Conservation (phyloP, 1,140 invertebrate species). For the Proctacanthus coquilletti region DNA sequence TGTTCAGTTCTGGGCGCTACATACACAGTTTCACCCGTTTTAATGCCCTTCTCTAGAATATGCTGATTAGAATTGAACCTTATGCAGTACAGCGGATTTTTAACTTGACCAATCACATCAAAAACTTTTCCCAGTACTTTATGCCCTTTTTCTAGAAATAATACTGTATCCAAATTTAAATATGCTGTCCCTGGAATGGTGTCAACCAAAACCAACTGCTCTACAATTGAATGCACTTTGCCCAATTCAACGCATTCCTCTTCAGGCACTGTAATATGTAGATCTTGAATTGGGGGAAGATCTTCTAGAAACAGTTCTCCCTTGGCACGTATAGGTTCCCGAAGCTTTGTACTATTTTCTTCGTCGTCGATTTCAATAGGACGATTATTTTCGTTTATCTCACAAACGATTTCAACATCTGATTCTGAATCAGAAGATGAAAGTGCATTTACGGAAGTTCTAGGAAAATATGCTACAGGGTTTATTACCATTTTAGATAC, state of each 20-base stretch:
- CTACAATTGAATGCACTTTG: slow-evolving; percentile 51
- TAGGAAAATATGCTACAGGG: no score
- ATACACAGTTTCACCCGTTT: slow-evolving; percentile 53
- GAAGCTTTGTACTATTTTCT: slow-evolving; percentile 7
- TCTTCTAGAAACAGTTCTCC: slow-evolving; percentile 39
- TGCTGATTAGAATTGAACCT: slow-evolving; percentile 66
- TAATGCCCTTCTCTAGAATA: slow-evolving; percentile 46
- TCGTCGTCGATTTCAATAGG: slow-evolving; percentile 20
- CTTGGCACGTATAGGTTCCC: slow-evolving; percentile 16
- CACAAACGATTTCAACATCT: no score
- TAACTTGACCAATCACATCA: slow-evolving; percentile 76
- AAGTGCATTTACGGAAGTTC: no score
- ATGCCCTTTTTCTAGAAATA: slow-evolving; percentile 61
- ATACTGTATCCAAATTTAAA: slow-evolving; percentile 66
- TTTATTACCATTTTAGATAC: no score
- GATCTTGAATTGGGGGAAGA: slow-evolving; percentile 68
- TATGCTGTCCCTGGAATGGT: slow-evolving; percentile 50
- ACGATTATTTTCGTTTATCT: no score
- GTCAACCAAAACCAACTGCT: slow-evolving; percentile 57
- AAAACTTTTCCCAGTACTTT: slow-evolving; percentile 63
- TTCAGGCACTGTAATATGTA: slow-evolving; percentile 61
- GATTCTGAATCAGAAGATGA: no score
- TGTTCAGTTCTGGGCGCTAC: slow-evolving; percentile 59
- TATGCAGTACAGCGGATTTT: slow-evolving; percentile 63
- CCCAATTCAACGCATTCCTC: slow-evolving; percentile 60